Conservation (phyloP, 2,888 invertebrate genomes). For the Agriopis marginaria region DNA sequence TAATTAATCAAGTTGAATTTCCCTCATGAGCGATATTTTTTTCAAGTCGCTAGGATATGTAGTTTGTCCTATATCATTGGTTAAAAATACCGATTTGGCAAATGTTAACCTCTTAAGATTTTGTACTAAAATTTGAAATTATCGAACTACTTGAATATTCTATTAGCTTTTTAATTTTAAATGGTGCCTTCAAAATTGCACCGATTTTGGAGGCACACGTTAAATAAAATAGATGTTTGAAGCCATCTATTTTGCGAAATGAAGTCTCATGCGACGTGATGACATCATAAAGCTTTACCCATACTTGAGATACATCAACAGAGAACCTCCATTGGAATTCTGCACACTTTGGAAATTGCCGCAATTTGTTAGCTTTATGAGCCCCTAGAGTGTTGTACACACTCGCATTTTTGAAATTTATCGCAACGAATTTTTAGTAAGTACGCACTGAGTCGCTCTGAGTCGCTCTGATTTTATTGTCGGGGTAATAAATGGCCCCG, state of each 20-base stretch:
- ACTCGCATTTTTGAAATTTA: conserved; percentile 63
- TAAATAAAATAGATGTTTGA: too few species aligned
- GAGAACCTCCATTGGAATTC: conserved; percentile 67
- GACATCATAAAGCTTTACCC: conserved; percentile 39
- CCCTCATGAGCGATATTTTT: too few species aligned
- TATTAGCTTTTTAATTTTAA: too few species aligned
- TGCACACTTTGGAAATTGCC: conserved; percentile 72
- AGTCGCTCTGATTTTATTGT: conserved; percentile 43
- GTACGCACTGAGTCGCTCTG: conserved; percentile 40
- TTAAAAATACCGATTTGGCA: too few species aligned
- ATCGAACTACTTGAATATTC: too few species aligned
- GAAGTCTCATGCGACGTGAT: conserved; percentile 27
- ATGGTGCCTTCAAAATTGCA: too few species aligned
- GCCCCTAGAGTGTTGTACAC: conserved; percentile 62
- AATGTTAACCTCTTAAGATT: too few species aligned
- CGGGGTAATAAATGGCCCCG: conserved; percentile 20
- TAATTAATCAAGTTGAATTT: too few species aligned
- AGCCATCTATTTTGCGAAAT: conserved; percentile 12
- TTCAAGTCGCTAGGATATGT: too few species aligned
- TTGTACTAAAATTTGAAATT: background rate
- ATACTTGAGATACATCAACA: conserved; percentile 42
- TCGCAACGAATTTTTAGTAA: conserved; percentile 51
- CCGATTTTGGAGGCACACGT: too few species aligned
- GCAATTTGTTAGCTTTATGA: conserved; percentile 74
- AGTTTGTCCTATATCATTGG: too few species aligned